Evolutionary conservation across 2,113 vertebrate genomes (phyloP).

Genomic region (Amphiprion percula): DNA sequence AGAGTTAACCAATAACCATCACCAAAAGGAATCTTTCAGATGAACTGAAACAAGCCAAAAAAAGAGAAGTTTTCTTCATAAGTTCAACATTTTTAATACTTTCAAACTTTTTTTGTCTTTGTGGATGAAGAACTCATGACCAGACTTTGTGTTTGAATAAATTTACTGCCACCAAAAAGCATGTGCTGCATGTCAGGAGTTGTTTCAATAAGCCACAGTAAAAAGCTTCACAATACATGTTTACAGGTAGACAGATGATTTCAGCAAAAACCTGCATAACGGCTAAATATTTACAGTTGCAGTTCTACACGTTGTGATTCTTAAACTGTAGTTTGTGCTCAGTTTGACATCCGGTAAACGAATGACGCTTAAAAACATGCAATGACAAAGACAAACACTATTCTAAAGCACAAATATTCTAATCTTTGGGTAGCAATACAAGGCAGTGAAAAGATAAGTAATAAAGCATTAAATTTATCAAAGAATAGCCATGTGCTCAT

Average conservation of each 20-base stretch:
- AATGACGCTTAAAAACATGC: neutral
- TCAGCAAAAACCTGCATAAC: constrained; percentile 19
- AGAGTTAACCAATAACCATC: no score
- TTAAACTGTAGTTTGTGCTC: constrained; percentile 2
- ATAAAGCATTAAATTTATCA: neutral
- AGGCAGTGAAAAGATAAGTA: neutral
- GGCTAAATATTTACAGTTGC: constrained; percentile 40
- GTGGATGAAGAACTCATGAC: neutral
- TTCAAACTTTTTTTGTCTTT: no score
- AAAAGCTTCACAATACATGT: constrained; percentile 24
- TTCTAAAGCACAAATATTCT: constrained; percentile 27
- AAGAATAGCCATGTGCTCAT: neutral
- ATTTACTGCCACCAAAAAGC: constrained; percentile 70
- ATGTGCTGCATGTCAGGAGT: constrained; percentile 13
- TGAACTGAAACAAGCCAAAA: no score
- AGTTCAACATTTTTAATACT: no score
- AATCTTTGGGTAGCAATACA: constrained; percentile 45
- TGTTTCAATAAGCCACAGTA: constrained; percentile 13
- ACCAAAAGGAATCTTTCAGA: no score
- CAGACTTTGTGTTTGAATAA: constrained; percentile 9
- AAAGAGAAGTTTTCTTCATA: no score
- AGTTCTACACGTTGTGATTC: neutral
- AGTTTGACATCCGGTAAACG: neutral
- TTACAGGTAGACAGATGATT: constrained; percentile 28
- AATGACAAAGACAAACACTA: neutral